Conservation (phyloP, 2,888 invertebrate species). For the Ptychoptera albimana region DNA sequence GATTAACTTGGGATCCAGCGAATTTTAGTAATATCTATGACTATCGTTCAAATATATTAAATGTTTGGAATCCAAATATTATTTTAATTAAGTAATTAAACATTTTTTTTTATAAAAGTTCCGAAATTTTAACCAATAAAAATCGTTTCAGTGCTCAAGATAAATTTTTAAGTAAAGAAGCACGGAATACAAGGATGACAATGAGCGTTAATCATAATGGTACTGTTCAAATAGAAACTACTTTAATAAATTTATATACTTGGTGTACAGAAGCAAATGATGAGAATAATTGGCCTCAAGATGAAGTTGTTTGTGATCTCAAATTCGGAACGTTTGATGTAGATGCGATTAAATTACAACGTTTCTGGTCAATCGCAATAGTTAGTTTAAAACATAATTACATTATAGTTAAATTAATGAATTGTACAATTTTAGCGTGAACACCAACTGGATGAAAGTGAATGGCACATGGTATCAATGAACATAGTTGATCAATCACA, state of each 20-base stretch:
- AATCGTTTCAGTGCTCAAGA: not conserved
- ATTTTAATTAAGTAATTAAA: not conserved
- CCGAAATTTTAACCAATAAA: not conserved
- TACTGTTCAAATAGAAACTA: conserved; percentile 15
- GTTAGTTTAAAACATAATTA: not conserved
- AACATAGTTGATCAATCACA: too few relatives aligned
- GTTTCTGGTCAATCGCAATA: not conserved
- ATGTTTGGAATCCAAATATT: not conserved
- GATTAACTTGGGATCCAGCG: conserved; percentile 41
- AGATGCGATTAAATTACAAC: not conserved
- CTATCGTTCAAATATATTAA: not conserved
- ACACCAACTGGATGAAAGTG: too few relatives aligned
- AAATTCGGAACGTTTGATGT: conserved; percentile 13
- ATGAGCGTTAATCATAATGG: conserved; percentile 15
- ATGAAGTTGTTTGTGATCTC: conserved; percentile 21
- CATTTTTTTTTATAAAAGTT: not conserved
- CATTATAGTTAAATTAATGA: not conserved
- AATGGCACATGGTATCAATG: too few relatives aligned
- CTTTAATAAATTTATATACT: conserved; percentile 17
- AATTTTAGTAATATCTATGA: conserved; percentile 35
- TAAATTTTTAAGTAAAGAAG: too few relatives aligned
- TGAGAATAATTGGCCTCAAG: conserved; percentile 24
- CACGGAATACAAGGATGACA: too few relatives aligned
- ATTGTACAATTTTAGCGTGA: not conserved
- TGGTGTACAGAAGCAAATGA: conserved; percentile 21